phyloP scores from a whole-genome alignment of 2,888 invertebrate species.

The Nasonia oneida region DNA sequence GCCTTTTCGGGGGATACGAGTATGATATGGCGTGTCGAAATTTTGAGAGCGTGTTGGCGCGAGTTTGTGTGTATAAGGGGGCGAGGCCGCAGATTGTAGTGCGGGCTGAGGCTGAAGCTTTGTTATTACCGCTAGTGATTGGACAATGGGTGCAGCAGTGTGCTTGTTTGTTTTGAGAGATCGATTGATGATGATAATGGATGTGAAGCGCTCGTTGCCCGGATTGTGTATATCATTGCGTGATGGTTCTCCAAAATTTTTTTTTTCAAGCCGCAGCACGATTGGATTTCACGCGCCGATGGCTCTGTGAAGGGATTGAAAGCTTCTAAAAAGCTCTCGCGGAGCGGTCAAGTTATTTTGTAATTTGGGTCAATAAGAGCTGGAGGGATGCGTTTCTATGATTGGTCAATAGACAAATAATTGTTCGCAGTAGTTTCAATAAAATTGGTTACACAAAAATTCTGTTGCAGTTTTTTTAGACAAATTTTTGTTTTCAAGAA shows the following conservation, averaged over 20 bases:
- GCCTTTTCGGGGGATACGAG: neutral
- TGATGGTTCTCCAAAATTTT: neutral
- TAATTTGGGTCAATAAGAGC: no score
- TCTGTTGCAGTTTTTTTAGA: no score
- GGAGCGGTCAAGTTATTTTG: neutral
- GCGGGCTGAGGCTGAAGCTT: neutral
- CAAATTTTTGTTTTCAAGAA: no score
- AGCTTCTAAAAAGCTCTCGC: neutral
- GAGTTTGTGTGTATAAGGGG: neutral
- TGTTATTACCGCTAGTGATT: constrained; percentile 16
- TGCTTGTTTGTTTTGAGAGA: constrained; percentile 12
- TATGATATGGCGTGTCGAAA: neutral
- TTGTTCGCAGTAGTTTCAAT: no score
- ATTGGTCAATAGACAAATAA: no score
- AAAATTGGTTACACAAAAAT: no score
- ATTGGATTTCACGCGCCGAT: neutral
- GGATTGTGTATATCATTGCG: neutral
- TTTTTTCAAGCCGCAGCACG: neutral
- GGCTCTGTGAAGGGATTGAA: neutral
- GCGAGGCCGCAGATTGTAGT: constrained; percentile 12
- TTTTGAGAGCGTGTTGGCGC: neutral
- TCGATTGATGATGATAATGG: constrained; percentile 16
- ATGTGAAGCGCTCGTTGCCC: neutral
- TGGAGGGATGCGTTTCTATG: no score
- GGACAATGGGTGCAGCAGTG: constrained; percentile 10